Evolutionary conservation across 1,140 invertebrate species (phyloP), one percentile per base, ranked within the genome.

Genomic region (Sycobia sp.): DNA sequence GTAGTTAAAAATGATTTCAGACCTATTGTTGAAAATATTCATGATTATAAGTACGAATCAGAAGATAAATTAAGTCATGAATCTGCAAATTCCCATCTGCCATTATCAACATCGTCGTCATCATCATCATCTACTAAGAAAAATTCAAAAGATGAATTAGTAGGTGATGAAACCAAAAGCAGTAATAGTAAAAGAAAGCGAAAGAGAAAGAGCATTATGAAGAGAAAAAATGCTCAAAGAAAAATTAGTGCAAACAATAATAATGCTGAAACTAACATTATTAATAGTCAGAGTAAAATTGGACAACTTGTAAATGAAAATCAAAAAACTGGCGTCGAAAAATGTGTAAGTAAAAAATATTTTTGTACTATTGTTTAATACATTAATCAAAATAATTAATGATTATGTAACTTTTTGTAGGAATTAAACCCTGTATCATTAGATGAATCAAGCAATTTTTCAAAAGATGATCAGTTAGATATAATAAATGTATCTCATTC

Each of bases 121-220:
- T 55, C 50, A 4, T 49, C 63, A 1, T 70, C 39, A 16, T 54
- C 58, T 5, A 67, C 36, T 2, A 81, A 78, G 44, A 78, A 78
- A 25, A 77, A 67, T 54, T 73, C 70, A 0, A 79, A 78, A 23
- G 82, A 83, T 1, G 76, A 79, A 8, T 79, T 53, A 2, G 63
- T 43, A 3, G 76, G 73, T 29, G 72, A 77, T 32, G 56, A 63
- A 36, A 79, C 71, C 55, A 71, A 69, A 39, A 75, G 73, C 68
- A 74, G 57, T 51, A 64, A 72, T 7, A 83, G 74, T 36, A 91
- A 91, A 69, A 88, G 91, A 68, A 91, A 89, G 72, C 85, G 90
- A 10, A 88, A 89, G 70, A 90, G 90, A 80, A 91, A 89, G 83
- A 87, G 87, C n/a, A 83, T 87, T 53, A 88, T 90, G 76, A 91